These are phyloP conservation scores for Limnephilus lunatus DNA, from an alignment of 2,888 invertebrate genomes.

Conservation along the genomic window DNA sequence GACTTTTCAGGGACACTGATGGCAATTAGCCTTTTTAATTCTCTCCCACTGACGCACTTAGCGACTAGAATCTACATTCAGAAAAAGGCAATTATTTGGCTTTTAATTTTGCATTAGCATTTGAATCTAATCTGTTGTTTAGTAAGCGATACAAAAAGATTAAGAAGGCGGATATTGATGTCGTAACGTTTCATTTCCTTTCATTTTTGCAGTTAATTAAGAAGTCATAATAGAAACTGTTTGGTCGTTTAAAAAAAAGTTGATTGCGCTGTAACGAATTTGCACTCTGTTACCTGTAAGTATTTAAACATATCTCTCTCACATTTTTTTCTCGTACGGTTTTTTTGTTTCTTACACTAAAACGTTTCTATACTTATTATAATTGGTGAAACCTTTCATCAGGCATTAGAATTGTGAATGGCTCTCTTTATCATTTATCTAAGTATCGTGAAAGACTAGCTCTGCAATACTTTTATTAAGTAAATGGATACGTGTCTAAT, in stretches of 20 bases:
- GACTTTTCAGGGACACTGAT: conserved; percentile 27
- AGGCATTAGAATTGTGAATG: not conserved
- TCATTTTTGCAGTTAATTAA: conserved; percentile 7
- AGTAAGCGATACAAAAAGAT: not conserved
- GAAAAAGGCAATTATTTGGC: not conserved
- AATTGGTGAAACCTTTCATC: not conserved
- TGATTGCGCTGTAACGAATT: not conserved
- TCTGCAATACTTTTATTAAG: not conserved
- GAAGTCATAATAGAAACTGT: not conserved
- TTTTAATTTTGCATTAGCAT: conserved; percentile 16
- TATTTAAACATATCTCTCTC: not conserved
- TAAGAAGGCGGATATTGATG: not conserved
- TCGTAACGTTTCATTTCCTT: conserved; percentile 11
- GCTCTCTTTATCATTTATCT: not conserved
- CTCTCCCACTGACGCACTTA: not conserved
- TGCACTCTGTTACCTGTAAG: not conserved
- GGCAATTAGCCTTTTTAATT: not conserved
- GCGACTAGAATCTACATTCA: not conserved
- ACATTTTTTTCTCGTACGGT: not conserved
- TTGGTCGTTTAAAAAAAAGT: not conserved
- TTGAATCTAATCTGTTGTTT: not conserved
- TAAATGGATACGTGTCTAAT: not conserved
- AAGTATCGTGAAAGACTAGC: not conserved
- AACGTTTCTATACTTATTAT: not conserved
- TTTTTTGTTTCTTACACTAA: not conserved